These are phyloP conservation scores for Sarcophaga subvicina DNA, from an alignment of 2,888 invertebrate species.

Conservation along the genomic window DNA sequence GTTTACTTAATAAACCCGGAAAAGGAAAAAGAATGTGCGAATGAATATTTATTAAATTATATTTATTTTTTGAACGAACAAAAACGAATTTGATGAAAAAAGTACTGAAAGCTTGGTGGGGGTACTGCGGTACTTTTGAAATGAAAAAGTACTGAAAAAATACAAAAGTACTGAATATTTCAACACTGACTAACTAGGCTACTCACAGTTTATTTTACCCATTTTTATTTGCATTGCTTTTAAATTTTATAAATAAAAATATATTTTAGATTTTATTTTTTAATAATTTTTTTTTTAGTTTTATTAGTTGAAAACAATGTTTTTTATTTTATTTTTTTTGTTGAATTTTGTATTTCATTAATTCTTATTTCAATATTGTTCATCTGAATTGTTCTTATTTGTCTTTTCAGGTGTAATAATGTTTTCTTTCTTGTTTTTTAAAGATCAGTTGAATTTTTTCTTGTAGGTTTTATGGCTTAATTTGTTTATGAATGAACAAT, in stretches of 20 bases:
- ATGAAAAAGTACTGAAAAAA: too few species aligned
- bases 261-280: not conserved
- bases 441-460: constrained; percentile 21
- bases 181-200: too few species aligned
- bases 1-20: too few species aligned
- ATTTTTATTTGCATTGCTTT: too few species aligned
- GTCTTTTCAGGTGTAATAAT: constrained; percentile 60
- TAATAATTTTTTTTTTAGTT: constrained; percentile 32
- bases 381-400: constrained; percentile 54
- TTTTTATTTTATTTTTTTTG: constrained; percentile 30
- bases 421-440: constrained; percentile 19
- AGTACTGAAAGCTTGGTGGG: too few species aligned
- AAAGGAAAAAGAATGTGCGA: too few species aligned
- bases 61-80: too few species aligned
- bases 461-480: constrained; percentile 26
- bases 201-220: constrained; percentile 10
- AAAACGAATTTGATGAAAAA: too few species aligned
- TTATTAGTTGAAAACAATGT: constrained; percentile 66
- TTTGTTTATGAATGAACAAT: constrained; percentile 57
- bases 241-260: too few species aligned
- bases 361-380: constrained; percentile 17
- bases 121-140: too few species aligned
- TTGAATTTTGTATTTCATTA: not conserved
- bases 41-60: too few species aligned
- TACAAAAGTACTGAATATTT: too few species aligned